Evolutionary conservation across 2,888 invertebrate species (phyloP), one percentile per base, ranked within the genome.

Genomic region (Deilephila elpenor): DNA sequence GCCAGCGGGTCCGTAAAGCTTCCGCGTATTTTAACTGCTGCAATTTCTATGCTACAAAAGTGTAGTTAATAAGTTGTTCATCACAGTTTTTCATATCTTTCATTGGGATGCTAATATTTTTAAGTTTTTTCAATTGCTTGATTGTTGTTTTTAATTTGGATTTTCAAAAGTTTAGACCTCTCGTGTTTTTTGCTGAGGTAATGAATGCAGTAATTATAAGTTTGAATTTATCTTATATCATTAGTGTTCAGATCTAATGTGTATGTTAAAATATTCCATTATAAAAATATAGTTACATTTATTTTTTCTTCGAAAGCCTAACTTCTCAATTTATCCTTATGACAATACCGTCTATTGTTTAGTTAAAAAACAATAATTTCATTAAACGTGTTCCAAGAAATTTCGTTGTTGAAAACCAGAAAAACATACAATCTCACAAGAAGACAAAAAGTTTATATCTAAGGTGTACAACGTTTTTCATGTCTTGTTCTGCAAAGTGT

Each of bases 1-100:
- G 76, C 80, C 71, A 79, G 64, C 72, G 59, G 62, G 51, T 72
- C 74, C 76, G 60, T 78, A 77, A 77, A 82, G 70, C 74, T 72
- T 75, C 78, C 78, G 74, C 75, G 74, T 77, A 77, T 80, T 79
- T 81, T 76, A 80, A 78, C 76, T 75, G 70, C n/a, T 73, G 74
- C 67, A 51, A 51, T 44, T 67, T n/a, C 37, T 20, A 20, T 75
- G 73, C 77, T 81, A 73, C 75, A 77, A 78, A 71, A 76, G 19
- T 78, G 77, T 75, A 75, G 75, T 75, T 64, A 70, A 60, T 44
- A 73, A 71, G 51, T 64, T 64, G 64, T 67, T 51, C 67, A 7
- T 51, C 44, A 25, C 11, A 29, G 25, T 60, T 60, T 60, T 67
- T 56, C 56, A 56, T 56, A 5, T 17, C 17, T 20, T 6, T 51